Conservation (phyloP, 2,113 vertebrate species). For the Malurus elegans region DNA sequence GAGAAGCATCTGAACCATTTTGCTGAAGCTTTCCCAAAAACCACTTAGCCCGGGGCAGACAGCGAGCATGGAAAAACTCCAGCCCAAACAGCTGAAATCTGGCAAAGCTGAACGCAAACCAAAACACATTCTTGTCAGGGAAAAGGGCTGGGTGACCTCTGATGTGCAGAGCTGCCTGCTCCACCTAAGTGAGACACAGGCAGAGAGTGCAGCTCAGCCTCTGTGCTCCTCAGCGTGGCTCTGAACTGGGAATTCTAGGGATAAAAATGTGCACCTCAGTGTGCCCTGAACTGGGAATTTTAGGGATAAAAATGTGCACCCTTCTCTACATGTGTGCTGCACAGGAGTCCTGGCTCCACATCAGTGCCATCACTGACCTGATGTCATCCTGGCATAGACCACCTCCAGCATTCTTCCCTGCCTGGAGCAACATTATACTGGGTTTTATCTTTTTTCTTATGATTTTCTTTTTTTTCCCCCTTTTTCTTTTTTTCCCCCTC, state of each 20-base stretch:
- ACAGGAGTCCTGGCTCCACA: background rate
- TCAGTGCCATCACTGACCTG: conserved; percentile 28
- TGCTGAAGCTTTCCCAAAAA: conserved; percentile 20
- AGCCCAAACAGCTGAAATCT: conserved; percentile 40
- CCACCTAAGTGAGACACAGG: background rate
- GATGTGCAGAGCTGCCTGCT: background rate
- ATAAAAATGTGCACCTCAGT: background rate
- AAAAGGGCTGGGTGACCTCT: conserved; percentile 7
- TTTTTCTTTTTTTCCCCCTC: too few species aligned
- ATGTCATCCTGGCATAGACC: conserved; percentile 34
- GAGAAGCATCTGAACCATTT: background rate
- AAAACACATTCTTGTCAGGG: background rate
- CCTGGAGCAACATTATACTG: background rate
- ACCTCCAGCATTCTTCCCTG: conserved; percentile 37
- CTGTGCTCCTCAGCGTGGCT: background rate
- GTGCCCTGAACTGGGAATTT: background rate
- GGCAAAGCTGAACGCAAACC: background rate
- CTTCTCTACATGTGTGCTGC: background rate
- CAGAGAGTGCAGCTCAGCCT: background rate
- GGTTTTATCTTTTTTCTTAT: background rate
- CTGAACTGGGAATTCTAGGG: background rate
- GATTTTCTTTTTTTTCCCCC: fast-evolving
- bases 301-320: background rate
- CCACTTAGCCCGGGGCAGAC: background rate
- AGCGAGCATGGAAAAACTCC: background rate